phyloP scores from a whole-genome alignment of 2,113 vertebrate genomes.

The Ceyx cyanopectus region DNA sequence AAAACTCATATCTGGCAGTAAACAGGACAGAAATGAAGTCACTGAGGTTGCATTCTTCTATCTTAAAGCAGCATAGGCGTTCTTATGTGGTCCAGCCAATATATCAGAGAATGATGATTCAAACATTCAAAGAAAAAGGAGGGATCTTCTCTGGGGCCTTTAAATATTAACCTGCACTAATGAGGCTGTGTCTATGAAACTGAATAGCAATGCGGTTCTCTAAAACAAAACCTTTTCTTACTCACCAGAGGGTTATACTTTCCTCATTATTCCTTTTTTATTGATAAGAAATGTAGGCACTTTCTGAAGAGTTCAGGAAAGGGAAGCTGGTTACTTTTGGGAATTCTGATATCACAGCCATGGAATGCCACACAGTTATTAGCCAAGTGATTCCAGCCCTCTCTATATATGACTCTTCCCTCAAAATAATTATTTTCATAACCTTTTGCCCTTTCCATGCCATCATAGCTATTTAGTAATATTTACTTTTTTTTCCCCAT shows the following conservation, averaged over 20 bases:
- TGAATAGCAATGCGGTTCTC: background rate
- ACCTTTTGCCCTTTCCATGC: constrained; percentile 44
- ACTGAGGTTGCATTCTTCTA: background rate
- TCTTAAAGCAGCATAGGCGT: background rate
- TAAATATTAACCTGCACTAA: background rate
- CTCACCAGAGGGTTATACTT: background rate
- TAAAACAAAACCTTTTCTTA: background rate
- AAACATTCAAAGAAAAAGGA: background rate
- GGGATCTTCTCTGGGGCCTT: background rate
- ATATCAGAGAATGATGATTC: background rate
- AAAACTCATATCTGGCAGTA: background rate
- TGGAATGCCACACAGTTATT: constrained; percentile 59
- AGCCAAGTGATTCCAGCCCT: constrained; percentile 50
- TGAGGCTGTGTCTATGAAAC: background rate
- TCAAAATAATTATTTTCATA: constrained; percentile 55
- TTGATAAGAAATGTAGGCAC: background rate
- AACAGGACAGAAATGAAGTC: background rate
- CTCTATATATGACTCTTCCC: constrained; percentile 43
- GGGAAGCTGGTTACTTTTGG: background rate
- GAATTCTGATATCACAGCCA: constrained; percentile 61
- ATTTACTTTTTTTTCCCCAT: constrained; percentile 49
- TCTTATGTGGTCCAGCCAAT: background rate
- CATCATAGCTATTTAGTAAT: constrained; percentile 50
- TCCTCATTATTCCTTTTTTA: background rate
- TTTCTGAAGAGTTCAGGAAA: constrained; percentile 26